These are phyloP conservation scores for Biston betularia DNA, from an alignment of 2,888 invertebrate species.

Conservation along the genomic window DNA sequence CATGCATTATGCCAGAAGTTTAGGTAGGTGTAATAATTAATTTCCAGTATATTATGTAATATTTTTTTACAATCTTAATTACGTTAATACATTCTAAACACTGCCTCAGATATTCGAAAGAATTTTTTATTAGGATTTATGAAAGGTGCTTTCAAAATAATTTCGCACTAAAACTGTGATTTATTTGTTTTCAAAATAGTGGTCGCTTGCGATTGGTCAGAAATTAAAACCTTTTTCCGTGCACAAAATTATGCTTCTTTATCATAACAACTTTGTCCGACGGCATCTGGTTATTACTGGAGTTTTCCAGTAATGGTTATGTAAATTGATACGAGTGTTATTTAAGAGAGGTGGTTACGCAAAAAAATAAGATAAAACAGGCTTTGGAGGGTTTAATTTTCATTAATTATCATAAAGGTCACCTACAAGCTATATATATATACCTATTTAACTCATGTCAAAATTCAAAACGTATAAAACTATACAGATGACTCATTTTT, in stretches of 20 bases:
- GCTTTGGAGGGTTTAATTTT: slow-evolving; percentile 6
- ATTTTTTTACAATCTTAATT: no score
- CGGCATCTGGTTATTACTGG: slow-evolving; percentile 25
- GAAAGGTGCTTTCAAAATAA: slow-evolving; percentile 25
- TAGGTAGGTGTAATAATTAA: neutral
- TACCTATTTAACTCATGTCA: neutral
- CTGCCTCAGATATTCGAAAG: slow-evolving; percentile 15
- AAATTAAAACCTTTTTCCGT: slow-evolving; percentile 48
- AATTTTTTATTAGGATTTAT: neutral
- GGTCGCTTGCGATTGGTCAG: slow-evolving; percentile 63
- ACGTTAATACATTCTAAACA: slow-evolving; percentile 5
- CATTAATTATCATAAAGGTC: slow-evolving; percentile 25
- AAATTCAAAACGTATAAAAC: neutral
- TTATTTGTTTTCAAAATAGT: slow-evolving; percentile 28
- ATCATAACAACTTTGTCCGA: slow-evolving; percentile 41
- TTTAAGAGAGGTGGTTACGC: slow-evolving; percentile 18
- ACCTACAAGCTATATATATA: neutral
- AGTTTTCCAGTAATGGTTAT: slow-evolving; percentile 39
- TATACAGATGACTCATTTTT: no score
- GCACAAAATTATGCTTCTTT: slow-evolving; percentile 40
- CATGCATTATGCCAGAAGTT: no score
- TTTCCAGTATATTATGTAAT: neutral
- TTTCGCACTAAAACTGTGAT: slow-evolving; percentile 24
- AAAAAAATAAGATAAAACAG: slow-evolving; percentile 21
- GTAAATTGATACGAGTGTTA: slow-evolving; percentile 30